Evolutionary conservation across 2,888 invertebrate genomes (phyloP).

Genomic region (Habrosyne pyritoides): DNA sequence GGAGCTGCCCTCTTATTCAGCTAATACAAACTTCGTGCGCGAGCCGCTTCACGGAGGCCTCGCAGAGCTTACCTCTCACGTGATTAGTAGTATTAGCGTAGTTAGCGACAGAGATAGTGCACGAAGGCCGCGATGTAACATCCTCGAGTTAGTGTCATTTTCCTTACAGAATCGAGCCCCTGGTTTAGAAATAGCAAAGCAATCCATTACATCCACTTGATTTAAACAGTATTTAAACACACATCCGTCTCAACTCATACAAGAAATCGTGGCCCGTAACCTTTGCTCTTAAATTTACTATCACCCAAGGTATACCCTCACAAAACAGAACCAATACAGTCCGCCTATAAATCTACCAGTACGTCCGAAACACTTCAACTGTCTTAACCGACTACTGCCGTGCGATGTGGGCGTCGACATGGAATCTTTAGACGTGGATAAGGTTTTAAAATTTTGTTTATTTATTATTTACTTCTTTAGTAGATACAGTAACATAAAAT

Average conservation of each 20-base stretch:
- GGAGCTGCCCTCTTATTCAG: too few relatives aligned
- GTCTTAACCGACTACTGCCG: conserved; percentile 69
- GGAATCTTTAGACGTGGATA: conserved; percentile 21
- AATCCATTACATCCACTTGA: not conserved
- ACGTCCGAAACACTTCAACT: conserved; percentile 79
- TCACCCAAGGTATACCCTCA: conserved; percentile 12
- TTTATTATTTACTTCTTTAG: too few relatives aligned
- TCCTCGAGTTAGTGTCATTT: too few relatives aligned
- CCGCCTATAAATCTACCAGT: conserved; percentile 72
- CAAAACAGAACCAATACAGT: conserved; percentile 73
- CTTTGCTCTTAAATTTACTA: conserved; percentile 11
- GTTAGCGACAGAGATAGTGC: too few relatives aligned
- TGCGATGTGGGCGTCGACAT: conserved; percentile 24
- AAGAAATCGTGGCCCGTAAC: conserved; percentile 5
- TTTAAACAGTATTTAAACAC: not conserved
- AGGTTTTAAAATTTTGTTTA: conserved; percentile 3
- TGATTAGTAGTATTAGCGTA: too few relatives aligned
- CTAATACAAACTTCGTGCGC: too few relatives aligned
- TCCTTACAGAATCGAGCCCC: too few relatives aligned
- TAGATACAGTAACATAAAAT: too few relatives aligned
- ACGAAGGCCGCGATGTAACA: too few relatives aligned
- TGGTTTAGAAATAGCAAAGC: not conserved
- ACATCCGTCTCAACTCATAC: not conserved
- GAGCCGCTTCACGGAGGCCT: too few relatives aligned
- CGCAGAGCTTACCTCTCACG: too few relatives aligned